phyloP scores from a whole-genome alignment of 2,888 invertebrate genomes.

The Heliothis peltigera region DNA sequence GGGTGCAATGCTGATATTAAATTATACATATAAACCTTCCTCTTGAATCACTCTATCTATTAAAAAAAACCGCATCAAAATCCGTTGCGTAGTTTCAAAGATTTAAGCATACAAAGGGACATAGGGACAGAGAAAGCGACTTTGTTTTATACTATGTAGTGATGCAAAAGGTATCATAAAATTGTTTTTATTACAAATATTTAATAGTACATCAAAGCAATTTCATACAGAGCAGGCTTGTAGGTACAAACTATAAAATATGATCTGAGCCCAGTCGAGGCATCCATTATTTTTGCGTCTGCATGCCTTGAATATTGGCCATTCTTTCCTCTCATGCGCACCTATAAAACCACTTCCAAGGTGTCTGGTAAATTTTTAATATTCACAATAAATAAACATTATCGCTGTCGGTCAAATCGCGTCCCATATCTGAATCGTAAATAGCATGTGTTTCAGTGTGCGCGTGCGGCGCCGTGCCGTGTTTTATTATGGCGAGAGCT shows the following conservation, averaged over 20 bases:
- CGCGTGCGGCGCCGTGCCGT: conserved; percentile 57
- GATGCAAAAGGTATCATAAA: too few species aligned
- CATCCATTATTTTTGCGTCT: background rate
- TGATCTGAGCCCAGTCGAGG: background rate
- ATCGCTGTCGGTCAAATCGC: conserved; percentile 51
- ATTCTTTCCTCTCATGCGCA: conserved; percentile 17
- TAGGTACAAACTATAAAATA: background rate
- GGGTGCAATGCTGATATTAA: too few species aligned
- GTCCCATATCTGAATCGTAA: conserved; percentile 66
- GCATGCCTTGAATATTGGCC: conserved; percentile 8
- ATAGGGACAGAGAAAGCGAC: too few species aligned
- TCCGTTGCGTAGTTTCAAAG: too few species aligned
- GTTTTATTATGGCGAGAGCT: conserved; percentile 69
- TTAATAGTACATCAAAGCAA: background rate
- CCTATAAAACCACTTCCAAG: conserved; percentile 34
- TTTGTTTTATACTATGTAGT: too few species aligned
- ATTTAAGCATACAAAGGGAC: too few species aligned
- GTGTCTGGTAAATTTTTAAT: conserved; percentile 49
- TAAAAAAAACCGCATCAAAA: too few species aligned
- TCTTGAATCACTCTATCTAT: too few species aligned
- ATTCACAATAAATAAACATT: conserved; percentile 53
- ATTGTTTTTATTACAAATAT: background rate
- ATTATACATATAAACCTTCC: too few species aligned
- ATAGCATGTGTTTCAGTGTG: conserved; percentile 63
- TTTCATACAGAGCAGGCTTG: background rate